Evolutionary conservation across 2,888 invertebrate species (phyloP).

Genomic region (Spisula subtruncata): DNA sequence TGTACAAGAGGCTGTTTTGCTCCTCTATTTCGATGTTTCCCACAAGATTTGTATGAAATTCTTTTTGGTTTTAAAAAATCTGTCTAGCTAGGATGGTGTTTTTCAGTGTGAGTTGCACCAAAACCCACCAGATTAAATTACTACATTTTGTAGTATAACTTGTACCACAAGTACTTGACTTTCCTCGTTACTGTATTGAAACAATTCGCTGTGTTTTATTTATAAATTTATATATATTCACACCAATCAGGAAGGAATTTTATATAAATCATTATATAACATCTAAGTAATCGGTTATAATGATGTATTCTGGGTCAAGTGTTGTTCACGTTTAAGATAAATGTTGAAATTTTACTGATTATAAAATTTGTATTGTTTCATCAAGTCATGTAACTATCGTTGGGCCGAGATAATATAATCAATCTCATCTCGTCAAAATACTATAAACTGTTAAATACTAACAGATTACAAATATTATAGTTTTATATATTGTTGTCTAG

Average conservation of each 20-base stretch:
- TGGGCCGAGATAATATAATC: no score
- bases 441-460: no score
- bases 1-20: constrained; percentile 20
- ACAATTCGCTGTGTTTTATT: not conserved
- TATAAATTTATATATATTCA: not conserved
- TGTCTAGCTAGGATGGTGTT: not conserved
- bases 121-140: not conserved
- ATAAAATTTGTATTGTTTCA: no score
- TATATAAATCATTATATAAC: not conserved
- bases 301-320: no score
- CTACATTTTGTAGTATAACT: no score
- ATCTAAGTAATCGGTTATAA: no score
- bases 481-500: no score
- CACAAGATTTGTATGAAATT: not conserved
- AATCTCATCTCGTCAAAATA: no score
- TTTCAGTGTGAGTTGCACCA: not conserved
- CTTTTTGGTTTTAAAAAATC: not conserved
- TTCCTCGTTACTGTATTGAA: not conserved
- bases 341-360: no score
- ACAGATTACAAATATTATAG: no score
- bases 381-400: no score
- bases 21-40: not conserved
- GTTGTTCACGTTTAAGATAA: no score
- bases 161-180: not conserved
- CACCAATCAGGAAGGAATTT: not conserved